Base-by-base conservation (phyloP, 2,797 vertebrate species). In the Gymnothorax javanicus region DNA sequence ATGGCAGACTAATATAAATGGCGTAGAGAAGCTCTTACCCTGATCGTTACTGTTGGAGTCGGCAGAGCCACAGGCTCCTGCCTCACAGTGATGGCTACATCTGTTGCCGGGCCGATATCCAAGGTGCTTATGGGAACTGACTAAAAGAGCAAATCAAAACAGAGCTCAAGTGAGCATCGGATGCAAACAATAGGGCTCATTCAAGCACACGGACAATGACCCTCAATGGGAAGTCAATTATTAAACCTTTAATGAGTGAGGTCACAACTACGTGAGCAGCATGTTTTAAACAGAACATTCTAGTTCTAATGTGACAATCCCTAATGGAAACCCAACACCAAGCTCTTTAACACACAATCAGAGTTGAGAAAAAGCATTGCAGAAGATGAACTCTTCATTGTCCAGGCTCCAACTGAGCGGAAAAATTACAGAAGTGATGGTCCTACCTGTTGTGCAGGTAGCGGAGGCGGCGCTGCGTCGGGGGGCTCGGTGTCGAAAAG, bases 401-500 rank as follows among this genome's bases (percentile, higher is more conserved):
- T 43, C 33, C 33, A 43, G 33, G 33, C 33, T 43, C 33, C 2
- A 43, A 43, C 2, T 43, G 33, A 43, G 33, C 33, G 2, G 33
- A 43, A 43, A 43, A 43, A 43, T 43, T 1, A 43, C 33, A 1
- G 33, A 43, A 43, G 33, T 2, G 33, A 43, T 15, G 3, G 3
- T 87, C 92, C 94, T 94, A 99, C 98, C 96, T 99, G 98, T 92
- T 97, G 97, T 92, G 96, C 86, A 87, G 95, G 94, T 60, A 60
- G 57, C 86, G 95, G 93, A 82, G 97, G 94, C 89, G 96, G 95
- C 89, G 95, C 95, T 86, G 94, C 94, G 23, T 99, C 99, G 89
- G 97, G 95, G 93, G 96, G 95, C 90, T 99, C 97, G 88, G 97
- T 95, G 93, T 99, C 98, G 91, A 99, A 98, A 3, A 99, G 95